phyloP scores from a whole-genome alignment of 1,140 invertebrate species.

The Drosophila littoralis region DNA sequence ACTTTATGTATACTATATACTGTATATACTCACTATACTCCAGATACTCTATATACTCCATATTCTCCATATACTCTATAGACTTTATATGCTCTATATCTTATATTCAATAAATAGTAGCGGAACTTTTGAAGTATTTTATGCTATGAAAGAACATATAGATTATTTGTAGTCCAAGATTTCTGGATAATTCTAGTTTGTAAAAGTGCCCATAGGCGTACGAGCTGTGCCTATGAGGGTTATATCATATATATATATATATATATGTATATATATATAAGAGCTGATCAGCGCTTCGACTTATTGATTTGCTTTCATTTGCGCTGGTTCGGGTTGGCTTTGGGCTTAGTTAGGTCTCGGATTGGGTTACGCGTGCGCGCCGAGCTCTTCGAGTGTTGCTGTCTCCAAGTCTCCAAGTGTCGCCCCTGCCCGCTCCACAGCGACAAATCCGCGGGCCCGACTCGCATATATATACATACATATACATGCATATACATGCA shows the following conservation, averaged over 20 bases:
- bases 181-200: neutral
- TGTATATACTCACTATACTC: too few species aligned
- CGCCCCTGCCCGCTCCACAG: slow-evolving; percentile 1
- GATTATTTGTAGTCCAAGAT: neutral
- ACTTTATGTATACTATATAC: too few species aligned
- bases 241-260: neutral
- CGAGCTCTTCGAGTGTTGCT: slow-evolving; percentile 1
- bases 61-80: too few species aligned
- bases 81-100: too few species aligned
- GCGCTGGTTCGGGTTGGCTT: neutral
- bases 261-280: neutral
- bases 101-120: too few species aligned
- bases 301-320: slow-evolving; percentile 10
- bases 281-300: slow-evolving; percentile 2
- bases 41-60: too few species aligned
- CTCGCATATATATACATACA: slow-evolving; percentile 3
- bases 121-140: too few species aligned
- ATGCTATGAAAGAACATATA: too few species aligned
- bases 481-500: neutral
- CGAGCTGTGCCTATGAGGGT: neutral
- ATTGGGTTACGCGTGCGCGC: slow-evolving; percentile 40
- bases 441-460: neutral
- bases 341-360: neutral
- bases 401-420: slow-evolving; percentile 22
- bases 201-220: neutral